A percentile compares a stretch with the other conserved stretches of the same genome.
Conservation (phyloP, 2,113 vertebrate species). For the Gavialis gangeticus region DNA sequence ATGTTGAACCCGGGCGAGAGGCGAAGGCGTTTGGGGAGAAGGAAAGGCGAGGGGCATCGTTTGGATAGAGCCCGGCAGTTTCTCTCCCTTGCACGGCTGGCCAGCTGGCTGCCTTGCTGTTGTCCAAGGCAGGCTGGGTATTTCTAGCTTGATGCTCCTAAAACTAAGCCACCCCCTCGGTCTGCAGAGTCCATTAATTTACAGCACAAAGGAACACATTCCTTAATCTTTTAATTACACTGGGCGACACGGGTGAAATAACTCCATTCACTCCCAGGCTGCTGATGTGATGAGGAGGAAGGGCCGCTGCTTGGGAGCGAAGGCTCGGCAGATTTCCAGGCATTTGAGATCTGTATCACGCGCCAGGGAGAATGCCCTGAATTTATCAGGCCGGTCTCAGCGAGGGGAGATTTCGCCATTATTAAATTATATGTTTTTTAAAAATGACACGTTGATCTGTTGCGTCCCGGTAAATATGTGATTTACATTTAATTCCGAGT, state of each 20-base stretch:
- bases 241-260: background rate
- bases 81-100: rapidly evolving
- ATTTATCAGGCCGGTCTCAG: background rate
- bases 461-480: slow-evolving; percentile 87
- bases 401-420: background rate
- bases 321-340: background rate
- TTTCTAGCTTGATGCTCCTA: background rate
- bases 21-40: background rate
- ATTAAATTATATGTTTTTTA: slow-evolving; percentile 71
- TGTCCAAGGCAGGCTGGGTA: rapidly evolving
- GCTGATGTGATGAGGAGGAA: background rate
- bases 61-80: rapidly evolving
- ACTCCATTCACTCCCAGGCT: background rate
- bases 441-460: slow-evolving; percentile 75
- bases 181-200: background rate
- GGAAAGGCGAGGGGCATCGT: rapidly evolving
- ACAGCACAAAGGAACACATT: background rate
- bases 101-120: rapidly evolving
- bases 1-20: background rate
- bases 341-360: background rate
- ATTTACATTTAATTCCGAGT: slow-evolving; percentile 90
- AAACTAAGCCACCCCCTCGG: background rate
- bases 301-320: background rate
- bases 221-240: background rate
- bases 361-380: rapidly evolving